Evolutionary conservation across 2,113 vertebrate genomes (phyloP).

Genomic region (Eudyptes chrysolophus): DNA sequence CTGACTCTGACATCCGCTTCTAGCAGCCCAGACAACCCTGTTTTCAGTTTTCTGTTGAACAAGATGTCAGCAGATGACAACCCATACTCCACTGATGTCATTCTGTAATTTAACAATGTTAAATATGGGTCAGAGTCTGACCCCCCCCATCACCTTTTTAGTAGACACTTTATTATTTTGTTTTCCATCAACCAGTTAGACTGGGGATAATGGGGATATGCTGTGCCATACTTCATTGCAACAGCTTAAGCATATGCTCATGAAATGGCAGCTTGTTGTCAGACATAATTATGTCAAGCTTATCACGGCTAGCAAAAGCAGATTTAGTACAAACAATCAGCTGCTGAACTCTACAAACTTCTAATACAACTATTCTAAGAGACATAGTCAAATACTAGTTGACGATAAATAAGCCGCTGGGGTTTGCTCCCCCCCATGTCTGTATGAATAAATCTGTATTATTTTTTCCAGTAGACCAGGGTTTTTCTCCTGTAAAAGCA

Average conservation of each 20-base stretch:
- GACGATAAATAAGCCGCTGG: not conserved
- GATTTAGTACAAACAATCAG: not conserved
- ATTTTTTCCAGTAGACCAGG: not conserved
- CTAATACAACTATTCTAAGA: not conserved
- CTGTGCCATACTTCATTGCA: slow-evolving; percentile 14
- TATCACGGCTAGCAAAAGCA: not conserved
- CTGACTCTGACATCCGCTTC: not conserved
- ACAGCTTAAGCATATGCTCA: not conserved
- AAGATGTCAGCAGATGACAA: slow-evolving; percentile 18
- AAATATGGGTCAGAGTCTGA: slow-evolving; percentile 4
- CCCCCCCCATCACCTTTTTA: not conserved
- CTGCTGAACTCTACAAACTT: not conserved
- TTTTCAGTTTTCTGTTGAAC: not conserved
- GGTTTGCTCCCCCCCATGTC: not conserved
- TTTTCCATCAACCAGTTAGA: slow-evolving; percentile 8
- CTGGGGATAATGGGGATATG: not conserved
- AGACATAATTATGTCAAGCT: slow-evolving; percentile 6
- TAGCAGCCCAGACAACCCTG: not conserved
- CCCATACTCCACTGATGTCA: not conserved
- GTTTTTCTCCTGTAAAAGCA: not conserved
- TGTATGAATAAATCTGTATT: not conserved
- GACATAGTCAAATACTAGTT: not conserved
- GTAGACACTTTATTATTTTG: slow-evolving; percentile 21
- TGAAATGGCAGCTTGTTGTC: slow-evolving; percentile 17
- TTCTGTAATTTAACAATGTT: slow-evolving; percentile 9